Percentiles rank a stretch among this genome's conserved stretches.
Conservation (phyloP, 2,797 vertebrate genomes). For the Lemur catta region DNA sequence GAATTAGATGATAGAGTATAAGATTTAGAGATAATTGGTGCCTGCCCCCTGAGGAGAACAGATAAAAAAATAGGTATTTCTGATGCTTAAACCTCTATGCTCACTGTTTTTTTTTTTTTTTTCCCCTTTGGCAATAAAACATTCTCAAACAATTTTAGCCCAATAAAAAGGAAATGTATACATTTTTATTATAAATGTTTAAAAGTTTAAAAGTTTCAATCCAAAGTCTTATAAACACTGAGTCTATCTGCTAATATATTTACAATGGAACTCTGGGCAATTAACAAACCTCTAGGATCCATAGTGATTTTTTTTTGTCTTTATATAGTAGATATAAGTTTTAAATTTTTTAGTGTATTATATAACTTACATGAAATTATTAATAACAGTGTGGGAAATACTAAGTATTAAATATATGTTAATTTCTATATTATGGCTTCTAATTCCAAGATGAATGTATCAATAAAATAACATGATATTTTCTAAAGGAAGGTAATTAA, state of each 20-base stretch:
- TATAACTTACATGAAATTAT: neutral
- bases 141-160: neutral
- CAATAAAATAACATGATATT: neutral
- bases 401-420: neutral
- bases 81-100: neutral
- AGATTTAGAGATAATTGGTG: constrained; percentile 38
- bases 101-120: neutral
- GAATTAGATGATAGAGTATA: neutral
- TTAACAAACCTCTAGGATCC: neutral
- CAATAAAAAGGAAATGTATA: neutral
- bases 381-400: neutral
- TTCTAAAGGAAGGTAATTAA: neutral
- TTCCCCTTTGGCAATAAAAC: neutral
- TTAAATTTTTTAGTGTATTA: neutral
- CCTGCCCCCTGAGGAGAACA: neutral
- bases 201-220: neutral
- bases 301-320: neutral
- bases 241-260: neutral
- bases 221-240: neutral
- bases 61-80: neutral
- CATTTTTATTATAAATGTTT: neutral
- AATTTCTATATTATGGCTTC: neutral
- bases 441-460: neutral
- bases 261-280: neutral
- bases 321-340: neutral